Evolutionary conservation across 2,113 vertebrate genomes (phyloP).

Genomic region (Mobula hypostoma): DNA sequence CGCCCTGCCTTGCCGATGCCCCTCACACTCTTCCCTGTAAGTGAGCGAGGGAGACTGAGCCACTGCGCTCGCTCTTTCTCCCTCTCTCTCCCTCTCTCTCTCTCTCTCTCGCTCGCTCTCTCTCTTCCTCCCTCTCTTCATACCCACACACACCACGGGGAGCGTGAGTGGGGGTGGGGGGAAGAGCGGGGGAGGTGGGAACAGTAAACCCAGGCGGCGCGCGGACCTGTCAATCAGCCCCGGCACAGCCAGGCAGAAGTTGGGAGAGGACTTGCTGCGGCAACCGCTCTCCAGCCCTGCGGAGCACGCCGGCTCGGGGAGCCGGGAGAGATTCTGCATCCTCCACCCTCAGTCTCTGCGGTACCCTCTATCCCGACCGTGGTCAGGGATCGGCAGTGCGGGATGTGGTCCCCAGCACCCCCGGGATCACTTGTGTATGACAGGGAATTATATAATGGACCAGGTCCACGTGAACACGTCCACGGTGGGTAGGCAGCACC

Average conservation of each 20-base stretch:
- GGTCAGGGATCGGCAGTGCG: no score
- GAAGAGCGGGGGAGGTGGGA: conserved; percentile 25
- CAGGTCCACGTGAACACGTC: neutral
- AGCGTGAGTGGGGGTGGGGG: conserved; percentile 32
- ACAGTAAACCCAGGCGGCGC: neutral
- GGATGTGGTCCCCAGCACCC: neutral
- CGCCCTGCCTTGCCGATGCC: conserved; percentile 28
- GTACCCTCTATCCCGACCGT: no score
- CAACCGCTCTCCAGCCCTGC: neutral
- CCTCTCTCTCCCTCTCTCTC: no score
- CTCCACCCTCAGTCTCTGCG: no score
- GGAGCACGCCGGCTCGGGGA: neutral
- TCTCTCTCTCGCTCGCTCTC: no score
- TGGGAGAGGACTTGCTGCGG: neutral
- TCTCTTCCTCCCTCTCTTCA: no score
- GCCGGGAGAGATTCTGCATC: no score
- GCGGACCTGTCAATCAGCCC: neutral
- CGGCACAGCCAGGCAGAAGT: neutral
- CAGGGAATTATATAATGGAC: neutral
- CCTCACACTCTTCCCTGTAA: neutral
- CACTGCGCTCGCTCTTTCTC: neutral
- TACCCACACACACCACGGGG: conserved; percentile 10
- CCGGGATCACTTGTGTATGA: neutral
- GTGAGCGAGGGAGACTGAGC: conserved; percentile 24
- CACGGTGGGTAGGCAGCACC: no score